Conservation (phyloP, 2,797 vertebrate genomes). For the Odontamblyopus lacepedii region DNA sequence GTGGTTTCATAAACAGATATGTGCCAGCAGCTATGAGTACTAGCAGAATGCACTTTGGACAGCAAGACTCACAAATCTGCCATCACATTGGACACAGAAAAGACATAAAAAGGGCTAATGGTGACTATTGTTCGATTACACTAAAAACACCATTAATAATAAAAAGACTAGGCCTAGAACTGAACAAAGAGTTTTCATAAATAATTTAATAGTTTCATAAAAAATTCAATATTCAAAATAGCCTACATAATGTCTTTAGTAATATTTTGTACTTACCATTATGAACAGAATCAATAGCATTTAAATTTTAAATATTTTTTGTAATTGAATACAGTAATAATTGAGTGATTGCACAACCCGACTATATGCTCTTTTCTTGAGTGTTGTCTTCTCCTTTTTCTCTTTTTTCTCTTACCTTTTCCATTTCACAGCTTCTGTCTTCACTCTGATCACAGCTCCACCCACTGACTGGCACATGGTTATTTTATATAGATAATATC, state of each 20-base stretch:
- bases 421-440: slow-evolving; percentile 63
- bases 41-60: not conserved
- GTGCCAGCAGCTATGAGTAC: not conserved
- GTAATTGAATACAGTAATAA: no score
- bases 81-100: not conserved
- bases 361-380: not conserved
- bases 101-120: not conserved
- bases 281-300: no score
- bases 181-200: no score
- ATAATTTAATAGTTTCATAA: no score
- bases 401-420: slow-evolving; percentile 37
- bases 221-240: no score
- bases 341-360: no score
- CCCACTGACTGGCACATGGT: not conserved
- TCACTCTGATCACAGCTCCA: slow-evolving; percentile 44
- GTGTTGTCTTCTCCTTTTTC: not conserved
- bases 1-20: not conserved
- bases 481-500: no score
- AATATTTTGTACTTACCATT: no score
- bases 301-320: no score
- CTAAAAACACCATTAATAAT: no score
- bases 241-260: no score
- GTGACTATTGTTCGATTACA: not conserved
- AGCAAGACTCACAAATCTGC: not conserved
- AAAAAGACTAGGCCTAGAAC: no score